These are phyloP conservation scores for Euura saliciscinereae DNA, from an alignment of 1,140 invertebrate genomes.

Conservation along the genomic window DNA sequence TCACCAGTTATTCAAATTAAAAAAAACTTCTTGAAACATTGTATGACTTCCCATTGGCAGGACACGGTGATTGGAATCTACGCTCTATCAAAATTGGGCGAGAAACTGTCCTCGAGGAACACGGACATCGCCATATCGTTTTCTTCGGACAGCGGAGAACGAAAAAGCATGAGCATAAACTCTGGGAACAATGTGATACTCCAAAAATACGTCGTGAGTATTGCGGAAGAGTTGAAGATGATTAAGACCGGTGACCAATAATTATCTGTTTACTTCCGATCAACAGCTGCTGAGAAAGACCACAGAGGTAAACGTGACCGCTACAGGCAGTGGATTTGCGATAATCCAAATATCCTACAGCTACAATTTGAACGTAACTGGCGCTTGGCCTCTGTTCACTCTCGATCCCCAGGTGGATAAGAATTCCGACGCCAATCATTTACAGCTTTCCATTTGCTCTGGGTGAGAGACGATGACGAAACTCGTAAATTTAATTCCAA, in stretches of 20 bases:
- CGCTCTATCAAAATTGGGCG: slow-evolving; percentile 74
- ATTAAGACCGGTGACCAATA: background rate
- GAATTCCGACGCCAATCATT: slow-evolving; percentile 80
- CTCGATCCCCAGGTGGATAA: slow-evolving; percentile 88
- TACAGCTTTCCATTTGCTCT: slow-evolving; percentile 87
- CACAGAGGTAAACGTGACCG: slow-evolving; percentile 67
- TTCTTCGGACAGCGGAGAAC: slow-evolving; percentile 62
- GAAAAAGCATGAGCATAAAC: slow-evolving; percentile 71
- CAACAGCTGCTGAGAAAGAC: slow-evolving; percentile 63
- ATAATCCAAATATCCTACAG: slow-evolving; percentile 82
- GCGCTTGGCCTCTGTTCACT: slow-evolving; percentile 86
- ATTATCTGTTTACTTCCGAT: background rate
- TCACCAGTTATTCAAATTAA: slow-evolving; percentile 8
- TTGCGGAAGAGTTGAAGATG: slow-evolving; percentile 16
- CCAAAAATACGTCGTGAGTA: slow-evolving; percentile 71
- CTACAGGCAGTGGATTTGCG: slow-evolving; percentile 82
- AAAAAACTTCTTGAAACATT: background rate
- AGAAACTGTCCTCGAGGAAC: slow-evolving; percentile 62
- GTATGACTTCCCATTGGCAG: slow-evolving; percentile 46
- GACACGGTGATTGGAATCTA: slow-evolving; percentile 78
- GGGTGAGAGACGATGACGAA: slow-evolving; percentile 59
- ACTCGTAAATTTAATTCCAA: background rate
- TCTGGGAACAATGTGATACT: slow-evolving; percentile 75
- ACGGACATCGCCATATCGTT: slow-evolving; percentile 66
- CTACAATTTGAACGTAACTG: slow-evolving; percentile 89